Evolutionary conservation across 35 echinoderm and acorn worm genomes (phyloP), one percentile per base, ranked within the genome.

Genomic region (Anneissia japonica): DNA sequence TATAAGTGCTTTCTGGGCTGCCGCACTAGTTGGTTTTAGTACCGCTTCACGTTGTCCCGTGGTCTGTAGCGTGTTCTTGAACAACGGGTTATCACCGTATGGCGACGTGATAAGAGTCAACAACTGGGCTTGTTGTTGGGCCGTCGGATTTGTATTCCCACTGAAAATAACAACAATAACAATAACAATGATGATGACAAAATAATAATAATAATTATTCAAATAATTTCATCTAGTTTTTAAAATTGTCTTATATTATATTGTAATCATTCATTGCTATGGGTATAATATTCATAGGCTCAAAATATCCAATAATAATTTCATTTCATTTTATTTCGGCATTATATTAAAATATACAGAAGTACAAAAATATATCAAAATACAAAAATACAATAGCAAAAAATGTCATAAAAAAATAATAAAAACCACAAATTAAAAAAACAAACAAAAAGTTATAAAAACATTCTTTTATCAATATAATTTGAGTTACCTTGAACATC

Each of bases 81-180:
- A 99, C 30, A 94, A 85, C 30, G 91, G 96, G 55, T 93, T 94
- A 76, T 99, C 92, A 74, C 96, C 96, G 77, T 91, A 94, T 0
- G 96, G 96, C 32, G 92, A 94, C 83, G 91, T 99, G 7, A 93
- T 56, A 0, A 99, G 83, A 5, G 83, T 83, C 38, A 99, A 23
- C 29, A 99, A 55, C 40, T 99, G 92, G 7, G 88, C 82, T 39
- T 93, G 91, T 4, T 79, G 74, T 56, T 99, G 96, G 14, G 73
- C 86, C 74, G 84, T 86, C 83, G 86, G 86, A 13, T 46, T 30
- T 51, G 80, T 55, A 77, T 74, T 78, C 72, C 6, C 29, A 35
- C 37, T 55, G 26, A 31, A 46, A 41, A 35, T 75, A 46, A 17
- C 35, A 4, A 35, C 35, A 38, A 77, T 51, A 40, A 28, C 73